Evolutionary conservation across 1,140 invertebrate genomes (phyloP), one percentile per base, ranked within the genome.

Genomic region (Drosophila leontia): DNA sequence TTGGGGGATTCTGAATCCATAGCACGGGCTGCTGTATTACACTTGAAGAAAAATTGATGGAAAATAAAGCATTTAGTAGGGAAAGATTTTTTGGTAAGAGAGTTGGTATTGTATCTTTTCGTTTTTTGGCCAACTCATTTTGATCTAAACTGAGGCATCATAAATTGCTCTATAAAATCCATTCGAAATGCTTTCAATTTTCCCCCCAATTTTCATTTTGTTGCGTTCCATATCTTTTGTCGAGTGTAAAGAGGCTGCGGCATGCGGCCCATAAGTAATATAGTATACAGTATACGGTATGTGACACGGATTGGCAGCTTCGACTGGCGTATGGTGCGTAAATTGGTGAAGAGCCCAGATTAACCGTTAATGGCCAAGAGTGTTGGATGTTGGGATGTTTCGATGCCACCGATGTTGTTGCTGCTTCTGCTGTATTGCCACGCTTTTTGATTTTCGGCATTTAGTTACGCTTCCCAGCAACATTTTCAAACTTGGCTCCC

Each of bases 381-480:
- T 78, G 60, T 47, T 75, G 41, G 60, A 48, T 39, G 53, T 11
- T 23, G 15, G 26, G 12, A n/a, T 35, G 58, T 60, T 29, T 19
- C 45, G 53, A 64, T 70, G 58, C 64, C 50, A 37, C 48, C 39
- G 19, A 39, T 51, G 35, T 29, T 42, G 50, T 11, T 56, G 29
- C 13, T 35, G 42, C 29, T 56, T 15, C 6, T 45, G 59, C 9
- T 37, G 39, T 35, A 59, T 68, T 82, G 80, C 68, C 85, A 88
- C 80, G 84, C 84, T 88, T 90, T 88, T 90, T 84, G 84, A 90
- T 80, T 88, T 84, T 84, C 55, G 80, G n/a, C 76, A 70, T 76
- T 78, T 78, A 44, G 57, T 79, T 87, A 70, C 53, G 61, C 61
- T 67, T 37, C 32, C 26, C 64, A 47, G 50, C 48, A 44, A 50